A percentile compares a stretch with the other conserved stretches of the same genome.
These are phyloP conservation scores for Hiodon alosoides DNA, from an alignment of 2,113 vertebrate species.

Conservation along the genomic window DNA sequence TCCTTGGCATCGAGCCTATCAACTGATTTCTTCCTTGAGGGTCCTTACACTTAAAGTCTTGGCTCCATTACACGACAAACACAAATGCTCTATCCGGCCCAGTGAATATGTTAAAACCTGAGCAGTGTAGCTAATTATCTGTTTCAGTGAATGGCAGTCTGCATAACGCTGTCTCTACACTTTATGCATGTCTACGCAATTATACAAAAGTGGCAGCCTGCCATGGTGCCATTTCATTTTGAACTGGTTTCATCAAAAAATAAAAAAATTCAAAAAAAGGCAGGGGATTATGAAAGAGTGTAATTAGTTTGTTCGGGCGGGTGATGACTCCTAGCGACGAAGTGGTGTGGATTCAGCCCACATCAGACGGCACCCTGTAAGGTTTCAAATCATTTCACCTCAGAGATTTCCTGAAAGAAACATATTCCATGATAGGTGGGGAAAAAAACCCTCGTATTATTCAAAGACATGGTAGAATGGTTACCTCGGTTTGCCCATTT, in stretches of 20 bases:
- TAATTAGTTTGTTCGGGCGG: slow-evolving; percentile 55
- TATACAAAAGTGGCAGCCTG: slow-evolving; percentile 43
- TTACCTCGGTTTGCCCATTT: too few relatives aligned
- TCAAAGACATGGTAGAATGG: too few relatives aligned
- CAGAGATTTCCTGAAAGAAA: slow-evolving; percentile 67
- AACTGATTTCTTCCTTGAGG: slow-evolving; percentile 21
- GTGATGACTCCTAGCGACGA: slow-evolving; percentile 49
- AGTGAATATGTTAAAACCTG: slow-evolving; percentile 41
- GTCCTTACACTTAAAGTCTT: slow-evolving; percentile 41
- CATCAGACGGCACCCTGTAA: slow-evolving; percentile 46
- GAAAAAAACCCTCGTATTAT: too few relatives aligned
- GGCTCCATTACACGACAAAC: slow-evolving; percentile 54
- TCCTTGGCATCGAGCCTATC: slow-evolving; percentile 53
- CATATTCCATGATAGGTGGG: slow-evolving; percentile 31
- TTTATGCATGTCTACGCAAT: slow-evolving; percentile 34
- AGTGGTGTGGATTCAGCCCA: slow-evolving; percentile 53
- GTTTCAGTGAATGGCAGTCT: slow-evolving; percentile 54
- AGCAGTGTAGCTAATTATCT: slow-evolving; percentile 52
- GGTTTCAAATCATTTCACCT: slow-evolving; percentile 66
- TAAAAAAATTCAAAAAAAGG: slow-evolving; percentile 52
- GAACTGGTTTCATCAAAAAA: slow-evolving; percentile 57
- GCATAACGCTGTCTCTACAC: slow-evolving; percentile 36
- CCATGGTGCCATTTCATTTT: slow-evolving; percentile 38
- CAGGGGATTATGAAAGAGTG: slow-evolving; percentile 53
- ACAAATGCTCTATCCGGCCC: slow-evolving; percentile 38